Conservation (phyloP, 1,140 invertebrate genomes). For the Brachionus paranguensis region DNA sequence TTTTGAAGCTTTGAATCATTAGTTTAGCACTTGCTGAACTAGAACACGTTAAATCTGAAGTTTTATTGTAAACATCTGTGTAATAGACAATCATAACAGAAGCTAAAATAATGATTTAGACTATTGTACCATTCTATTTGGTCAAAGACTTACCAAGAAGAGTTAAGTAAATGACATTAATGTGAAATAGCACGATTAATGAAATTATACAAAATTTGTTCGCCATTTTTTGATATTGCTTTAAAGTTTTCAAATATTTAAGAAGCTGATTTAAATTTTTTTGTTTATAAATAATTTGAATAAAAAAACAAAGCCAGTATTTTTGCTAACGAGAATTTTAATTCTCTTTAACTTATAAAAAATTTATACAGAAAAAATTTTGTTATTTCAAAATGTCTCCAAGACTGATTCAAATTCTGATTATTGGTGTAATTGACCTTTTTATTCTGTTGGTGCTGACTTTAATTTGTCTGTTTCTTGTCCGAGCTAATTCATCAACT, state of each 20-base stretch:
- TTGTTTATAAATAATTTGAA: constrained; percentile 11
- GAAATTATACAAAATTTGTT: constrained; percentile 29
- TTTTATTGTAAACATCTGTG: background rate
- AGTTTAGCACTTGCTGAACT: background rate
- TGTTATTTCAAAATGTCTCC: background rate
- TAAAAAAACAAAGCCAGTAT: background rate
- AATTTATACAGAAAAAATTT: background rate
- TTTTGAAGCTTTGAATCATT: background rate
- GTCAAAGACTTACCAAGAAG: constrained; percentile 5
- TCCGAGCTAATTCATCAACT: background rate
- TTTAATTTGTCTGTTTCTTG: background rate
- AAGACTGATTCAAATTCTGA: background rate
- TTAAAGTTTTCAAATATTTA: background rate
- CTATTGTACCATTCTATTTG: background rate
- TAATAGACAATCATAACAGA: background rate
- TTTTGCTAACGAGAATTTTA: background rate
- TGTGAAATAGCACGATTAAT: background rate
- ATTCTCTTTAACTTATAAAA: background rate
- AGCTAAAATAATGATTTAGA: background rate
- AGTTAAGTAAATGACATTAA: background rate
- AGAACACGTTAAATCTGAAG: background rate
- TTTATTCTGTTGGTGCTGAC: background rate
- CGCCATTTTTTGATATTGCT: background rate
- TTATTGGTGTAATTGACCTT: background rate
- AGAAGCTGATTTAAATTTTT: background rate